Evolutionary conservation across 2,113 vertebrate genomes (phyloP).

Genomic region (Toxostoma redivivum): DNA sequence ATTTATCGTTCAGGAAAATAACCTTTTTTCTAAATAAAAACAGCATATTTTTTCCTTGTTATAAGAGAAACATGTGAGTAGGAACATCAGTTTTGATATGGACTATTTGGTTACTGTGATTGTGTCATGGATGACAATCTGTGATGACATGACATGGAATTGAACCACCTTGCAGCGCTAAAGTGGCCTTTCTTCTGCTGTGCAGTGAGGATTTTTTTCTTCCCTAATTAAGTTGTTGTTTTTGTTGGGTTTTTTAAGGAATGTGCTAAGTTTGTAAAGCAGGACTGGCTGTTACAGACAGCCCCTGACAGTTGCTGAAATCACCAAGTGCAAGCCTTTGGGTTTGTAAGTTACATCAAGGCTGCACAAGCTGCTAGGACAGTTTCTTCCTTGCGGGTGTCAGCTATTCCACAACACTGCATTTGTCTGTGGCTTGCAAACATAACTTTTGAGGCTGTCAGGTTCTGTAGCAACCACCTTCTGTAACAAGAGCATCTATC

Average conservation of each 20-base stretch:
- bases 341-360: not conserved
- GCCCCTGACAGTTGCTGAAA: not conserved
- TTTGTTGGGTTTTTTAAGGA: rapidly evolving
- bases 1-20: not conserved
- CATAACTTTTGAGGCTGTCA: not conserved
- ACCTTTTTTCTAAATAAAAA: not conserved
- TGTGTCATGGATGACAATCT: too few species aligned
- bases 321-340: not conserved
- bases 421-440: not conserved
- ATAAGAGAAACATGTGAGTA: not conserved
- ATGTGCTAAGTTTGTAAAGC: not conserved
- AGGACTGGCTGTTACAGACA: not conserved
- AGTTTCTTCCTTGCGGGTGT: not conserved
- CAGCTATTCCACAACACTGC: not conserved
- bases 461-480: not conserved
- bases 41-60: not conserved
- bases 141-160: not conserved
- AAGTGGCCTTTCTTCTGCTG: not conserved
- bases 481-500: not conserved
- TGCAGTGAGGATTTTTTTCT: not conserved
- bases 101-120: not conserved
- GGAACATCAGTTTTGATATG: not conserved
- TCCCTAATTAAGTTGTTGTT: not conserved
- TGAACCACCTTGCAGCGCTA: not conserved
- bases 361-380: not conserved